Evolutionary conservation across 1,140 invertebrate species (phyloP).

Genomic region (Triops cancriformis): DNA sequence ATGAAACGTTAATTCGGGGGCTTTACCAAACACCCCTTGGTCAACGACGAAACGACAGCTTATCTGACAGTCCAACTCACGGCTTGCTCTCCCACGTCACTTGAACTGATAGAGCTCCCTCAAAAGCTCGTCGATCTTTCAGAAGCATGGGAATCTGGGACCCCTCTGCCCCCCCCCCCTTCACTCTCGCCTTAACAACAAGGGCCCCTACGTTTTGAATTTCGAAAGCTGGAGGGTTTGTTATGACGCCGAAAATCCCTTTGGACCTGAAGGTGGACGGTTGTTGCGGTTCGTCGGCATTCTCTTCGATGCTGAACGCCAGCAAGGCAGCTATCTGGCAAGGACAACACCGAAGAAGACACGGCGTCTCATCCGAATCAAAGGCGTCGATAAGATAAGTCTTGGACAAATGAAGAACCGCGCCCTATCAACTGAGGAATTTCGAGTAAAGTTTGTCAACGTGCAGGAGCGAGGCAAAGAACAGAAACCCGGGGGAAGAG

Average conservation of each 20-base stretch:
- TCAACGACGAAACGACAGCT: background rate
- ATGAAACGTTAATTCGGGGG: background rate
- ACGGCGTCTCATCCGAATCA: background rate
- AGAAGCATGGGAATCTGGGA: background rate
- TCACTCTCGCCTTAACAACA: background rate
- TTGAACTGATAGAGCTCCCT: slow-evolving; percentile 8
- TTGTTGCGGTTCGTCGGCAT: background rate
- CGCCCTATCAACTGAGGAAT: background rate
- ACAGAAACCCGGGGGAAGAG: background rate
- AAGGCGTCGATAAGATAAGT: background rate
- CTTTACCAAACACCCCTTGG: too few species aligned
- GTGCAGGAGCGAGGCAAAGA: background rate
- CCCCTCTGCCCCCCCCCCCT: background rate
- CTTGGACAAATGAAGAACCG: background rate
- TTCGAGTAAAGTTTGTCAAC: background rate
- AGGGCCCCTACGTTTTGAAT: background rate
- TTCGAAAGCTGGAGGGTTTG: slow-evolving; percentile 10
- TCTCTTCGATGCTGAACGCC: too few species aligned
- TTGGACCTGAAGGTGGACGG: background rate
- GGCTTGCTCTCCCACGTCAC: background rate
- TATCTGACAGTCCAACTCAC: background rate
- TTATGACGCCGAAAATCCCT: background rate
- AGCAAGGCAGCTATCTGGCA: background rate
- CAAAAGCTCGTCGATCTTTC: background rate
- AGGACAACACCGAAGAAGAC: background rate